Evolutionary conservation across 2,888 invertebrate genomes (phyloP), one percentile per base, ranked within the genome.

Genomic region (Nymphalis polychloros): DNA sequence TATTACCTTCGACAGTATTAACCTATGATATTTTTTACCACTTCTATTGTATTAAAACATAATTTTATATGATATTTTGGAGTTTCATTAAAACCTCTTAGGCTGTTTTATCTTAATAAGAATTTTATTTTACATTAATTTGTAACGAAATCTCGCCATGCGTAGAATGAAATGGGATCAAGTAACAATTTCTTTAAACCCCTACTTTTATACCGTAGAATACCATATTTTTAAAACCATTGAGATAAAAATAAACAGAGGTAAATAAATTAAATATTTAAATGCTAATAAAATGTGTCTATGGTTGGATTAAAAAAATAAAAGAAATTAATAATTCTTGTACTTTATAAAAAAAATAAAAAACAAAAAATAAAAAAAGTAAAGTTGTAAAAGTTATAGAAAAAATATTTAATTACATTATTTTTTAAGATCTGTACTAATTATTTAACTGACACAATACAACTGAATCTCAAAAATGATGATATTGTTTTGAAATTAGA

Each of bases 331-430:
- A 13, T 13, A 41, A 41, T 41, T 41, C 41, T 41, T 41, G 41
- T 41, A 41, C 41, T 41, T 41, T 41, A 41, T 41, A 41, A 41
- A 41, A 10, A 41, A 41, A 41, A 8, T 13, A 41, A 41, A 13
- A 41, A 41, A 41, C 10, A 41, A 41, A 41, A 41, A 13, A 3
- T 10, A 41, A 57, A 53, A 13, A 63, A 19, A 48, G 3, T 41
- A 41, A 41, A 13, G 3, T 19, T 19, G 41, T 57, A 57, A 57
- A 53, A 57, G 17, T 57, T 57, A 57, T 57, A 57, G 19, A 41
- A 57, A 57, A 57, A 57, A 57, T 55, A 31, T 31, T 6, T 27
- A 17, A 41, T 41, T 35, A 57, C 19, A n/a, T 17, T 55, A 53
- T 23, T 50, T 19, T 19, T 41, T 4, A 41, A 55, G 27, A 55